Evolutionary conservation across 2,888 invertebrate species (phyloP), one percentile per base, ranked within the genome.

Genomic region (Abrostola triplasia): DNA sequence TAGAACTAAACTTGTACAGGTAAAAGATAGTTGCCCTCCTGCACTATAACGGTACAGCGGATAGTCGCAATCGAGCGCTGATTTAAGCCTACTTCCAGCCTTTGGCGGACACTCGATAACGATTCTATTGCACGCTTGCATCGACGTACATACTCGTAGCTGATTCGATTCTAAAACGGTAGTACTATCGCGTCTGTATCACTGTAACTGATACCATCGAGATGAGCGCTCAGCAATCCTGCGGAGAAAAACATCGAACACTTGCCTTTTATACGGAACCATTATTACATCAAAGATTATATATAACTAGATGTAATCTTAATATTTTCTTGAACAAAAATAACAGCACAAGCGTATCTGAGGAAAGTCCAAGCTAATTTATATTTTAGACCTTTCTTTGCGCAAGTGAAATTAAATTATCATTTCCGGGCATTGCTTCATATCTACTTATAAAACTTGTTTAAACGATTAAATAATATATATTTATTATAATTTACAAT

Each of bases 51-150:
- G 5, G 13, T 24, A 24, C 9, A n/a, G 41, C 6, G n/a, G 41
- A 47, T 13, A 47, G 44, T 24, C 7, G 44, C 44, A 47, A 47
- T 47, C 44, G 44, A 9, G 44, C 8, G 44, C 12, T 47, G 44
- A 47, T 47, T 47, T 47, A 9, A 47, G 44, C 44, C 9, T 13
- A 47, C 13, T 47, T 13, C 24, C 44, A 47, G 13, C 44, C 44
- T 47, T 47, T 47, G 24, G 24, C 10, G 9, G 44, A 47, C 44
- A 47, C 24, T 47, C 44, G 44, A 13, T 47, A 47, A 47, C 44
- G 44, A 44, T 6, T 13, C 4, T 13, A 47, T 47, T 13, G 44
- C 44, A 47, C 44, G 44, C 44, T 47, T 24, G 44, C 44, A 24
- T 47, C 44, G 13, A 44, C 44, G 44, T 47, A 47, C 13, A 47